phyloP scores from a whole-genome alignment of 2,888 invertebrate genomes.

The Dicyrtoma fusca region DNA sequence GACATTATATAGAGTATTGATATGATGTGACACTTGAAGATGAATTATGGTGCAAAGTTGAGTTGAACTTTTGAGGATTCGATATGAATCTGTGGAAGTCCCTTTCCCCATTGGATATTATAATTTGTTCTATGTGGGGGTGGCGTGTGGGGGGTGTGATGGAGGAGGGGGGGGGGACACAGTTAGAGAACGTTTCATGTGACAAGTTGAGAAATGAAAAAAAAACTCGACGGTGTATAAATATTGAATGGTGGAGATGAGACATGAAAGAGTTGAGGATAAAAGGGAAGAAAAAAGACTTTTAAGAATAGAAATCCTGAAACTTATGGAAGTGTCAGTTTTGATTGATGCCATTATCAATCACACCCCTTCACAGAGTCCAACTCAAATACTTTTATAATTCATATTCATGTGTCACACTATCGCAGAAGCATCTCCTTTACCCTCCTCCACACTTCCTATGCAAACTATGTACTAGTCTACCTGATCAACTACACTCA shows the following conservation, averaged over 20 bases:
- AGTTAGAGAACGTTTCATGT: background rate
- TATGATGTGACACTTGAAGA: constrained; percentile 16
- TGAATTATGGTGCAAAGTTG: constrained; percentile 11
- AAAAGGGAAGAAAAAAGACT: constrained; percentile 17
- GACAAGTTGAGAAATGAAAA: background rate
- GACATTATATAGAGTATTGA: no score
- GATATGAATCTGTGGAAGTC: no score
- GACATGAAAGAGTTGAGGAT: background rate
- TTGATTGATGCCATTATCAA: constrained; percentile 33
- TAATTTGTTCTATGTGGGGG: no score
- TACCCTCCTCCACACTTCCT: constrained; percentile 4
- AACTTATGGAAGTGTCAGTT: constrained; percentile 31
- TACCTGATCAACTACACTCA: no score
- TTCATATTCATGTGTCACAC: constrained; percentile 27
- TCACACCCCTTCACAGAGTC: constrained; percentile 17
- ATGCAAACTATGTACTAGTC: no score
- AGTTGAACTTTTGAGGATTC: no score
- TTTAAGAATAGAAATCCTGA: constrained; percentile 13
- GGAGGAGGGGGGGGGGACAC: no score
- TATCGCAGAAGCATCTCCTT: constrained; percentile 3
- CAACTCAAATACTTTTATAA: constrained; percentile 13
- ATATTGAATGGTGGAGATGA: background rate
- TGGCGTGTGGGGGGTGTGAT: no score
- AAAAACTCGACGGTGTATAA: background rate
- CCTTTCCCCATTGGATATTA: no score